Base-by-base conservation (phyloP, 2,888 invertebrate species). In the Hemaris fuciformis region DNA sequence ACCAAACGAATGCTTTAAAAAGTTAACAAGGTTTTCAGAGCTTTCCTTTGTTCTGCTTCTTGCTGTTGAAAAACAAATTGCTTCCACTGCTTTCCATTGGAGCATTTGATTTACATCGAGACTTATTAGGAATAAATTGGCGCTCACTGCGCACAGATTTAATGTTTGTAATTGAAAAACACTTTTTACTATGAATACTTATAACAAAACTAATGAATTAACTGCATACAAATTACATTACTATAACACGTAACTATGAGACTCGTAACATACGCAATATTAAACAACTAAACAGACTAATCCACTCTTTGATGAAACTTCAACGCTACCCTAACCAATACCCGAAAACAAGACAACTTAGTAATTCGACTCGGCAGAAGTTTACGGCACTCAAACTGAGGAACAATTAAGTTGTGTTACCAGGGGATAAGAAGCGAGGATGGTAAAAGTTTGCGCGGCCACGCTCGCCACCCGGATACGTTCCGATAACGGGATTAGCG, bases 11-110 rank as follows among this genome's bases (percentile, higher is more conserved):
- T 87, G 85, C 85, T 89, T 90, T 89, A 88, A 89, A 91, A 90
- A 90, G 88, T 89, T 90, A 89, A 90, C 89, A 88, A 89, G 89
- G 83, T 91, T 89, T 88, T 84, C 86, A 84, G 81, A 85, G 86
- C 81, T 89, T 89, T 87, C 84, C 88, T 87, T 89, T 90, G 87
- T 88, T 87, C 84, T 83, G 82, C 80, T 82, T 80, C 83, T 87
- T 84, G 80, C 81, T 69, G 77, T 72, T 79, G 81, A 80, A 82
- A 86, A 89, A 85, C 86, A 85, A 85, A 88, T 88, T 86, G 83
- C 87, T 80, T 81, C 74, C 77, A 81, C 80, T 71, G 75, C 73
- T 76, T 74, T 72, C 72, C 71, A 71, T 70, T 70, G 71, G 73
- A 76, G 72, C 73, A 73, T 75, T 74, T 76, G 71, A 80, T 80